A percentile compares a stretch with the other conserved stretches of the same genome.
Evolutionary conservation across 2,888 invertebrate genomes (phyloP).

Genomic region (Cacoxenus indagator): DNA sequence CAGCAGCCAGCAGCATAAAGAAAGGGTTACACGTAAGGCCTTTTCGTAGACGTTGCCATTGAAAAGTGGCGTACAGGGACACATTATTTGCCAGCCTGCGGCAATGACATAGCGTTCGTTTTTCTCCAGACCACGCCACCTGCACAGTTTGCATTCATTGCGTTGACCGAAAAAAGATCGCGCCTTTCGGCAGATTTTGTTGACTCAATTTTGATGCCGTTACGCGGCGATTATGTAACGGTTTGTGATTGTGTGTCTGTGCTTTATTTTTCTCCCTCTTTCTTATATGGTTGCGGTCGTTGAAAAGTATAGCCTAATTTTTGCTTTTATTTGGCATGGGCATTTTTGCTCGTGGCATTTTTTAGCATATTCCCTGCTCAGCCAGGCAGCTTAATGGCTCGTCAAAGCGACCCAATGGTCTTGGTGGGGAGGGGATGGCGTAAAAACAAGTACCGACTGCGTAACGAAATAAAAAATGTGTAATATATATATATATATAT

Average conservation of each 20-base stretch:
- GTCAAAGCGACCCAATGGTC: conserved; percentile 10
- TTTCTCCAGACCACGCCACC: not conserved
- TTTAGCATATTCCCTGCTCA: no score
- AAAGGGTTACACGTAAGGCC: not conserved
- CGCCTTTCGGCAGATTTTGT: not conserved
- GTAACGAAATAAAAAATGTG: no score
- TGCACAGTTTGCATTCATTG: not conserved
- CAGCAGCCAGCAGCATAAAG: not conserved
- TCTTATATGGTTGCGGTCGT: conserved; percentile 10
- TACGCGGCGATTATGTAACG: no score
- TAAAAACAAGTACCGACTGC: no score
- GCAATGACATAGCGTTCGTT: no score
- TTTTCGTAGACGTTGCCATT: not conserved
- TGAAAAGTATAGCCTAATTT: conserved; percentile 23
- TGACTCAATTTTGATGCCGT: not conserved
- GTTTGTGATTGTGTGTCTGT: not conserved
- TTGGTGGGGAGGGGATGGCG: no score
- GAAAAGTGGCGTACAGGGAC: not conserved
- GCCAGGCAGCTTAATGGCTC: no score
- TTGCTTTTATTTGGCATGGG: conserved; percentile 34
- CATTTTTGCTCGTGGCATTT: conserved; percentile 28
- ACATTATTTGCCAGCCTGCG: not conserved
- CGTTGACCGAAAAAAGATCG: not conserved
- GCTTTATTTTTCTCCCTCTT: not conserved
- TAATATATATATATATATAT: no score